These are phyloP conservation scores for Anoplolepis gracilipes DNA, from an alignment of 1,140 invertebrate genomes.

Conservation along the genomic window DNA sequence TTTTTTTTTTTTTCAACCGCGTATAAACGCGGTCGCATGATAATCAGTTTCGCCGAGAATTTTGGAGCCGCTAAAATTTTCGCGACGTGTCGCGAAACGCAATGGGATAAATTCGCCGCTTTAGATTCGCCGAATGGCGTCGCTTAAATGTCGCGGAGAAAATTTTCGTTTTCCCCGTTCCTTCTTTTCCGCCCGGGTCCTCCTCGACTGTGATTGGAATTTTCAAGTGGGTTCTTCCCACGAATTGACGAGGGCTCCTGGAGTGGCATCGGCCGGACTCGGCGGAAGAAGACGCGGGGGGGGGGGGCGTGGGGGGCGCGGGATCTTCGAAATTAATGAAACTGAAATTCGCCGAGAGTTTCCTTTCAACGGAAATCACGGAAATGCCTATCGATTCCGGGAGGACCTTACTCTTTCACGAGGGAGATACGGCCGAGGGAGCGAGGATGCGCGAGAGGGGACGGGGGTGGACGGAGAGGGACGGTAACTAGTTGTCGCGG, in stretches of 20 bases:
- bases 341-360: slow-evolving; percentile 74
- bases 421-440: slow-evolving; percentile 14
- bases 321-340: slow-evolving; percentile 75
- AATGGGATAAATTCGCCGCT: background rate
- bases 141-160: slow-evolving; percentile 66
- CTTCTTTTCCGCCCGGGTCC: background rate
- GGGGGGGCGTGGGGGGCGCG: no score
- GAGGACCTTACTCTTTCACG: slow-evolving; percentile 72
- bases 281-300: slow-evolving; percentile 1
- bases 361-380: slow-evolving; percentile 74
- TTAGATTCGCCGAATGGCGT: slow-evolving; percentile 52
- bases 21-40: background rate
- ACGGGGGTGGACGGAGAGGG: background rate
- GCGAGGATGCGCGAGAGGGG: background rate
- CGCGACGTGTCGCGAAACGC: background rate
- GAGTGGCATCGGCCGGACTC: slow-evolving; percentile 34
- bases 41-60: slow-evolving; percentile 31
- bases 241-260: slow-evolving; percentile 51
- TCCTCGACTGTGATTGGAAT: slow-evolving; percentile 70
- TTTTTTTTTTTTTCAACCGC: no score
- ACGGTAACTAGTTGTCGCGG: slow-evolving; percentile 71
- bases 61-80: background rate
- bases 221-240: slow-evolving; percentile 63
- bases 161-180: slow-evolving; percentile 58
- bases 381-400: slow-evolving; percentile 70